These are phyloP conservation scores for Crambe crambe DNA, from an alignment of 37 sponge, comb jelly and placozoan species.

Conservation along the genomic window DNA sequence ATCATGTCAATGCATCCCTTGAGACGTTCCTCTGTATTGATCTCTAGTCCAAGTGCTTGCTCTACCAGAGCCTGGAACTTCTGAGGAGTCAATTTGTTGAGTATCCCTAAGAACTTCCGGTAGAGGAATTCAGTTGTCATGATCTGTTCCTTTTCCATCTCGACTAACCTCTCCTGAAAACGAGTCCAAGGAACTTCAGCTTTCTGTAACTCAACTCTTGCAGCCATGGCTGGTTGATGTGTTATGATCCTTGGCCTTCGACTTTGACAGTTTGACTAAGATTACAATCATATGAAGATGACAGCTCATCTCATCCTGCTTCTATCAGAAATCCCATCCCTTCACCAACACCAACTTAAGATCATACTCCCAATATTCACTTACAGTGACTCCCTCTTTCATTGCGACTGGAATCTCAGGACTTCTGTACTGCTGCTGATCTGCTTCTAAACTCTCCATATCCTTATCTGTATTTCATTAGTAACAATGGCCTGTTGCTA, in stretches of 20 bases:
- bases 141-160: conserved; percentile 29
- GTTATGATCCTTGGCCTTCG: background rate
- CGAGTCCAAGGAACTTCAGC: conserved; percentile 71
- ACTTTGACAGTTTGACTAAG: background rate
- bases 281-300: no score
- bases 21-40: conserved; percentile 61
- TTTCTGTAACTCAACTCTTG: conserved; percentile 60
- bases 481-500: no score
- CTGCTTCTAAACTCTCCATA: no score
- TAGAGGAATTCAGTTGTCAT: conserved; percentile 47
- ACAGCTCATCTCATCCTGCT: no score
- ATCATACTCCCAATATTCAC: no score
- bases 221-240: background rate
- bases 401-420: no score
- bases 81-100: conserved; percentile 89
- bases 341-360: no score
- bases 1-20: conserved; percentile 74
- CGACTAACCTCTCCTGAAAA: conserved; percentile 15
- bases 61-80: conserved; percentile 78
- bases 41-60: conserved; percentile 53
- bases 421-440: no score
- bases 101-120: conserved; percentile 59
- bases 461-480: no score
- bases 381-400: no score
- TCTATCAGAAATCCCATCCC: no score